These are phyloP conservation scores for Calcarius ornatus DNA, from an alignment of 2,113 vertebrate species.

Conservation along the genomic window DNA sequence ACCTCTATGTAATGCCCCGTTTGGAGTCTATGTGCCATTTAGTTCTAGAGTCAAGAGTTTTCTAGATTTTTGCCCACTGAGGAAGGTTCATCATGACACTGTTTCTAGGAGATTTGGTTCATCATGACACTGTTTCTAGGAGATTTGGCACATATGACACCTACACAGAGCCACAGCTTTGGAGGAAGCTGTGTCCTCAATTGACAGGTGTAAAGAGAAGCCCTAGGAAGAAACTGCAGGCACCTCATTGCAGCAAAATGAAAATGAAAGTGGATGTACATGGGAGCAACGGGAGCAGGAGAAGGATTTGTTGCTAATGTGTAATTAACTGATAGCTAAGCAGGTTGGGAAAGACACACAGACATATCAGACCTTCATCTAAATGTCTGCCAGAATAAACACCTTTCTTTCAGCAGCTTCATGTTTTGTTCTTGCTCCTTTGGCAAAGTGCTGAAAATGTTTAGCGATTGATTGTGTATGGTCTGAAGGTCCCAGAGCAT, in stretches of 20 bases:
- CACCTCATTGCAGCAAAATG: not conserved
- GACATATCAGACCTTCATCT: not conserved
- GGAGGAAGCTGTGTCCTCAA: not conserved
- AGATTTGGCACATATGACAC: not conserved
- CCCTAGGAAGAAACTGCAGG: not conserved
- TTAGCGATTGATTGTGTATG: not conserved
- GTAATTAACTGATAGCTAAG: not conserved
- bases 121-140: not conserved
- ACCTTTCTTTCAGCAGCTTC: not conserved
- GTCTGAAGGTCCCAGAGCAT: not conserved
- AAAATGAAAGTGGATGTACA: not conserved
- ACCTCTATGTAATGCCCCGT: not conserved
- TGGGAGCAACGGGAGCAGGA: rapidly evolving
- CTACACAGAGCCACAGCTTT: not conserved
- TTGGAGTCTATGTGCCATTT: not conserved
- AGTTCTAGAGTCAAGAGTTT: not conserved
- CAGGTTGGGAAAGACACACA: not conserved
- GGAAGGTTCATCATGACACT: not conserved
- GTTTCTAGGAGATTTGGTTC: not conserved
- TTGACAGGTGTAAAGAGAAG: not conserved
- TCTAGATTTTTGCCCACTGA: not conserved
- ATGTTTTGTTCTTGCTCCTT: not conserved
- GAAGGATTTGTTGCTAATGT: not conserved
- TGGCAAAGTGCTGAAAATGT: not conserved
- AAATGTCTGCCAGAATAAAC: not conserved